phyloP scores from a whole-genome alignment of 1,140 invertebrate genomes.

The Zaprionus davidi region DNA sequence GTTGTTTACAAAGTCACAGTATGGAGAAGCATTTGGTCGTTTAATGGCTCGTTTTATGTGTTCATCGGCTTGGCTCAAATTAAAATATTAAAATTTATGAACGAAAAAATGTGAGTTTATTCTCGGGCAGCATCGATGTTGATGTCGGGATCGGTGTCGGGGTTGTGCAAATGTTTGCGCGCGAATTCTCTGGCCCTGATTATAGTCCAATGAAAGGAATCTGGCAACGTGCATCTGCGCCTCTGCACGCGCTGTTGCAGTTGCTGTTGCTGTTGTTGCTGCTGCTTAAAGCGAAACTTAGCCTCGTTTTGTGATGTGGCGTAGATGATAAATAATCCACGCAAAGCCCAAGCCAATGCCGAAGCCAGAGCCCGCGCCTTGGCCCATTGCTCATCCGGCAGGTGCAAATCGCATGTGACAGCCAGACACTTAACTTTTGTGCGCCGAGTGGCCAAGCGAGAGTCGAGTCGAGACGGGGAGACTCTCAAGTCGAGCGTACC shows the following conservation, averaged over 20 bases:
- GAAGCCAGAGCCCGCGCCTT: slow-evolving; percentile 27
- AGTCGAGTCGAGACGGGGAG: slow-evolving; percentile 32
- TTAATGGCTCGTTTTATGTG: slow-evolving; percentile 73
- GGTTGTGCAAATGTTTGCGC: slow-evolving; percentile 59
- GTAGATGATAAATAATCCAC: slow-evolving; percentile 81
- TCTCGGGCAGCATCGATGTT: background rate
- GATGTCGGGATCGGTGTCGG: background rate
- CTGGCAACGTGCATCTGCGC: slow-evolving; percentile 72
- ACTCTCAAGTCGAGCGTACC: slow-evolving; percentile 19
- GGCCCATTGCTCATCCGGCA: slow-evolving; percentile 77
- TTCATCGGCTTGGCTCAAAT: slow-evolving; percentile 71
- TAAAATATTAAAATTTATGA: slow-evolving; percentile 83
- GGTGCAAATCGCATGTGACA: slow-evolving; percentile 83
- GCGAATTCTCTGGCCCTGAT: slow-evolving; percentile 34
- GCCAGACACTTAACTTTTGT: slow-evolving; percentile 81
- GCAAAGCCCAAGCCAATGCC: slow-evolving; percentile 50
- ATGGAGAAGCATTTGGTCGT: slow-evolving; percentile 29
- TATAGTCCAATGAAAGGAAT: slow-evolving; percentile 56
- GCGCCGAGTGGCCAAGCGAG: slow-evolving; percentile 52
- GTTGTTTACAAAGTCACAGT: slow-evolving; percentile 46
- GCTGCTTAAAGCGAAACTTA: slow-evolving; percentile 75
- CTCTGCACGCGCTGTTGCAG: slow-evolving; percentile 39
- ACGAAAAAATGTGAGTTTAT: slow-evolving; percentile 40
- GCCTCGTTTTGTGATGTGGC: slow-evolving; percentile 62
- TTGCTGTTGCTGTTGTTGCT: slow-evolving; percentile 10